These are phyloP conservation scores for Maccullochella peelii DNA, from an alignment of 2,113 vertebrate species.

Conservation along the genomic window DNA sequence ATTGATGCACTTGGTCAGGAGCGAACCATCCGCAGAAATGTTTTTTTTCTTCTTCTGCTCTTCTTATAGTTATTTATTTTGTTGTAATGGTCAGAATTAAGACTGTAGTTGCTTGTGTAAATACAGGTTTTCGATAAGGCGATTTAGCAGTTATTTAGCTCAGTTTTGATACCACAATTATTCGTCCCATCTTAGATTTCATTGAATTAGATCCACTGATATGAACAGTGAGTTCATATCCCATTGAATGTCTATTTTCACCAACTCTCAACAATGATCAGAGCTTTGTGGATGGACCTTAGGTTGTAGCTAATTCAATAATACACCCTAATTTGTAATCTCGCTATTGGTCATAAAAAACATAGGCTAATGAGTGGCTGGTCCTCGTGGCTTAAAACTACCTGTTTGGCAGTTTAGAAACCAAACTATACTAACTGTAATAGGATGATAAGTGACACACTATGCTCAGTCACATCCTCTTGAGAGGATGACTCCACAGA, in stretches of 20 bases:
- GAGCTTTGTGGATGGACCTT: constrained; percentile 4
- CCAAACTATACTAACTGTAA: background rate
- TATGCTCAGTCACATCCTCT: background rate
- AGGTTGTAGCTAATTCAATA: background rate
- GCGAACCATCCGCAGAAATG: background rate
- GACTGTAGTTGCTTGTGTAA: background rate
- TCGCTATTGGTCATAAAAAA: background rate
- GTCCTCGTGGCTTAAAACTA: background rate
- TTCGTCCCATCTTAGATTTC: constrained; percentile 1
- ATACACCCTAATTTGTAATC: background rate
- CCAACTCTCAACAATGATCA: background rate
- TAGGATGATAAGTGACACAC: background rate
- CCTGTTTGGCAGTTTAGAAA: background rate
- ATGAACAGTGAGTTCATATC: constrained; percentile 4
- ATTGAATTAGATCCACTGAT: background rate
- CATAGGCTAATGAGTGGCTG: background rate
- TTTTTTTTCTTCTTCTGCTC: background rate
- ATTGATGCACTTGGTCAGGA: constrained; percentile 23
- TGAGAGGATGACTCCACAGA: background rate
- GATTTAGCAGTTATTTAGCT: constrained; percentile 1
- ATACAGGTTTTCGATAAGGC: background rate
- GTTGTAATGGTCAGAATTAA: background rate
- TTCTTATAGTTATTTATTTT: background rate
- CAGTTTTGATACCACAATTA: background rate
- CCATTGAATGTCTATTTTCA: background rate